Percentiles rank a stretch among this genome's conserved stretches.
Conservation (phyloP, 1,140 invertebrate species). For the Leucophenga varia region DNA sequence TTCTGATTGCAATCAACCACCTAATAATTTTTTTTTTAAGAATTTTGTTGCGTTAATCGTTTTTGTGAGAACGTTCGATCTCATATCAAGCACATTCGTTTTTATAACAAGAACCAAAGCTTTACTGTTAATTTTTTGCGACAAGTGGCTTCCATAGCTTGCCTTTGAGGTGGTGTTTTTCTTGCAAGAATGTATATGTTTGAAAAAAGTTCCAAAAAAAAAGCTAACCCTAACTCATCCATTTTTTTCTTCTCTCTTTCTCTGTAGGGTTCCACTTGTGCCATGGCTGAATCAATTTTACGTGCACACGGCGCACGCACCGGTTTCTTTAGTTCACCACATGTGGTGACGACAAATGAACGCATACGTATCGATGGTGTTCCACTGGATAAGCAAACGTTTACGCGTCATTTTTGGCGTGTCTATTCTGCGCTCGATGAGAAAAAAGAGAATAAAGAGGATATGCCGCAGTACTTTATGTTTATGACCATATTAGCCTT, state of each 20-base stretch:
- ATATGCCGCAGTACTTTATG: conserved; percentile 93
- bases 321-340: conserved; percentile 96
- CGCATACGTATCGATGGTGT: conserved; percentile 86
- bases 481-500: conserved; percentile 93
- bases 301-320: conserved; percentile 82
- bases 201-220: too few relatives aligned
- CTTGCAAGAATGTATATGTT: too few relatives aligned
- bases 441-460: conserved; percentile 61
- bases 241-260: not conserved
- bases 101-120: too few relatives aligned
- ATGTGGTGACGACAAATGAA: conserved; percentile 89
- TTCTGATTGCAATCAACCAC: too few relatives aligned
- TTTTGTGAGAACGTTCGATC: too few relatives aligned
- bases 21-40: too few relatives aligned
- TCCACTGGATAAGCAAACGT: conserved; percentile 72
- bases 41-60: too few relatives aligned
- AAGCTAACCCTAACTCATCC: too few relatives aligned
- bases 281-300: conserved; percentile 88
- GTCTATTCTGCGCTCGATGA: conserved; percentile 69
- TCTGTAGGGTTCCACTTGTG: conserved; percentile 84
- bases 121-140: too few relatives aligned
- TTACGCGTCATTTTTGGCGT: conserved; percentile 81
- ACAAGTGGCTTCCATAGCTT: too few relatives aligned
- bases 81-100: too few relatives aligned
- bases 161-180: too few relatives aligned